Percentiles rank a stretch among this genome's conserved stretches.
Conservation (phyloP, 2,888 invertebrate species). For the Apomyelois bistriatella region DNA sequence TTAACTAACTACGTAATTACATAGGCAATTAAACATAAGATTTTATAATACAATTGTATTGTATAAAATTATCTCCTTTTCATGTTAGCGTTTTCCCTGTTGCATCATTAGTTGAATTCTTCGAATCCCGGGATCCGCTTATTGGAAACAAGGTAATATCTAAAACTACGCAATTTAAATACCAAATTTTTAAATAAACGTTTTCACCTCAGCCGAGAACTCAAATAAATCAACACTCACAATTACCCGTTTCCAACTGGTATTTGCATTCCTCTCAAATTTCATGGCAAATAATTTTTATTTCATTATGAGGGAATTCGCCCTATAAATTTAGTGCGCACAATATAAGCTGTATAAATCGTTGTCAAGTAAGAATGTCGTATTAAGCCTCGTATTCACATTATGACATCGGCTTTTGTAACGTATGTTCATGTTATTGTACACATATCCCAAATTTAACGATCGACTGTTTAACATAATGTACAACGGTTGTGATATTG, state of each 20-base stretch:
- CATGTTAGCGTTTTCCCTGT: no score
- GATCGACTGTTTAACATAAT: no score
- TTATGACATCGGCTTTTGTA: not conserved
- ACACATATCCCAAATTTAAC: no score
- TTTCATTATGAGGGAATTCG: slow-evolving; percentile 53
- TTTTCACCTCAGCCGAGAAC: not conserved
- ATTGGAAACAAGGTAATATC: not conserved
- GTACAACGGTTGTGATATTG: no score
- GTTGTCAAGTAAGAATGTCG: slow-evolving; percentile 78
- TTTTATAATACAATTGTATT: no score
- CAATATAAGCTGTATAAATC: slow-evolving; percentile 77
- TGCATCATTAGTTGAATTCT: no score
- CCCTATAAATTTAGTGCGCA: slow-evolving; percentile 67
- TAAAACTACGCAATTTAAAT: not conserved
- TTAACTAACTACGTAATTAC: no score
- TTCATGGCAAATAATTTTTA: slow-evolving; percentile 33
- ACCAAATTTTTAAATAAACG: slow-evolving; percentile 5
- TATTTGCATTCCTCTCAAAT: slow-evolving; percentile 11
- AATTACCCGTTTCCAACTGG: slow-evolving; percentile 15
- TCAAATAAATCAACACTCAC: slow-evolving; percentile 14
- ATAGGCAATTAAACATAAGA: no score
- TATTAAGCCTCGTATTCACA: slow-evolving; percentile 42
- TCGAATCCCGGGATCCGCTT: not conserved
- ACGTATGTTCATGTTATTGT: no score
- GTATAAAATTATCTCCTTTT: no score